phyloP scores from a whole-genome alignment of 2,797 vertebrate genomes.

The Odontamblyopus rebecca region DNA sequence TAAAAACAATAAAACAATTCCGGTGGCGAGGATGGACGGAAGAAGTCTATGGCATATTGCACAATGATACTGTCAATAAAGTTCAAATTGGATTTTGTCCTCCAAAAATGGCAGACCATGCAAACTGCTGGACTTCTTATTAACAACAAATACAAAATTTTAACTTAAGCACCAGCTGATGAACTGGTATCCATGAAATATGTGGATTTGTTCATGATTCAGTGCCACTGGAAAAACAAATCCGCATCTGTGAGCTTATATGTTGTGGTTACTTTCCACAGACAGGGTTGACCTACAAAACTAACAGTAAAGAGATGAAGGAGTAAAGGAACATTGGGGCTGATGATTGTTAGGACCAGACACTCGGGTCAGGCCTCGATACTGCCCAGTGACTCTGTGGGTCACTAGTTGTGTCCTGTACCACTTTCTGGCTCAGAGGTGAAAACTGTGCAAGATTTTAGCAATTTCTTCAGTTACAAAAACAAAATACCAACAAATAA shows the following conservation, averaged over 20 bases:
- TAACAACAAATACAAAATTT: conserved; percentile 40
- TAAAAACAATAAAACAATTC: conserved; percentile 43
- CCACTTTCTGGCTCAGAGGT: conserved; percentile 79
- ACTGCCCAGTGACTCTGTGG: conserved; percentile 54
- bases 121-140: conserved; percentile 43
- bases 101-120: conserved; percentile 50
- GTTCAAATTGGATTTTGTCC: conserved; percentile 54
- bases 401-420: conserved; percentile 66
- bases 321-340: conserved; percentile 56
- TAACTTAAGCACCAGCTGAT: conserved; percentile 58
- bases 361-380: conserved; percentile 56
- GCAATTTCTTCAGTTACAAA: conserved; percentile 74
- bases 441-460: conserved; percentile 81
- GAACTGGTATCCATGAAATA: conserved; percentile 48
- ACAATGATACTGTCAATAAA: conserved; percentile 74
- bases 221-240: conserved; percentile 57
- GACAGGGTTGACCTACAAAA: conserved; percentile 48
- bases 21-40: conserved; percentile 68
- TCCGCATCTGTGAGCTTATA: conserved; percentile 75
- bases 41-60: conserved; percentile 79
- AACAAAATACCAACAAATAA: conserved; percentile 45
- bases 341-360: conserved; percentile 74
- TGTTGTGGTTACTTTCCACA: conserved; percentile 60
- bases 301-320: conserved; percentile 57
- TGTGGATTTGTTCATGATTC: conserved; percentile 60